These are phyloP conservation scores for Ecliptopera silaceata DNA, from an alignment of 2,888 invertebrate species.

Conservation along the genomic window DNA sequence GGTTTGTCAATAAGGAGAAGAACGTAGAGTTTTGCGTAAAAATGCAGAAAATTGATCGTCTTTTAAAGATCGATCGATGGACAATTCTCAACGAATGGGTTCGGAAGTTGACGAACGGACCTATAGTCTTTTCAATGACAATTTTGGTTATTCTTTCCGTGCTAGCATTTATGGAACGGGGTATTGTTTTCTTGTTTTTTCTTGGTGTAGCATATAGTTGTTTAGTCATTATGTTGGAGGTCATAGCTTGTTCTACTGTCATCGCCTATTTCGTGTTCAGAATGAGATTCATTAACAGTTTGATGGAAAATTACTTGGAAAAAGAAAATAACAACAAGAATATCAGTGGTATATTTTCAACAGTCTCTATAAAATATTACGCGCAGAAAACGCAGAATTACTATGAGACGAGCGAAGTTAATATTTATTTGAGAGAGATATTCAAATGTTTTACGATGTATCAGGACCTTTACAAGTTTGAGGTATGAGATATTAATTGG, in stretches of 20 bases:
- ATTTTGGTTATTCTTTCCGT: slow-evolving; percentile 28
- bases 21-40: slow-evolving; percentile 54
- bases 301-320: slow-evolving; percentile 53
- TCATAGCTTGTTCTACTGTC: slow-evolving; percentile 49
- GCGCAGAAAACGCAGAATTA: slow-evolving; percentile 46
- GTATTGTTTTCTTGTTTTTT: slow-evolving; percentile 27
- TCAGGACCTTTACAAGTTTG: slow-evolving; percentile 48
- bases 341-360: background rate
- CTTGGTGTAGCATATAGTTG: slow-evolving; percentile 41
- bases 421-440: slow-evolving; percentile 47
- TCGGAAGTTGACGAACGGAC: slow-evolving; percentile 36
- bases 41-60: slow-evolving; percentile 59
- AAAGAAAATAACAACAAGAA: slow-evolving; percentile 20
- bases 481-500: slow-evolving; percentile 42
- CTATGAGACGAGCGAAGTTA: slow-evolving; percentile 47
- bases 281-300: slow-evolving; percentile 54
- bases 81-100: slow-evolving; percentile 41
- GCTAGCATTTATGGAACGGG: slow-evolving; percentile 18
- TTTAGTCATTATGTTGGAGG: slow-evolving; percentile 47
- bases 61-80: slow-evolving; percentile 53
- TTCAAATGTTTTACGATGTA: slow-evolving; percentile 47
- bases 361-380: slow-evolving; percentile 37
- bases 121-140: slow-evolving; percentile 33
- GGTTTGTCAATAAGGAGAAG: slow-evolving; percentile 51
- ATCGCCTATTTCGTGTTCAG: slow-evolving; percentile 53